Evolutionary conservation across 2,888 invertebrate species (phyloP).

Genomic region (Penaeus monodon): DNA sequence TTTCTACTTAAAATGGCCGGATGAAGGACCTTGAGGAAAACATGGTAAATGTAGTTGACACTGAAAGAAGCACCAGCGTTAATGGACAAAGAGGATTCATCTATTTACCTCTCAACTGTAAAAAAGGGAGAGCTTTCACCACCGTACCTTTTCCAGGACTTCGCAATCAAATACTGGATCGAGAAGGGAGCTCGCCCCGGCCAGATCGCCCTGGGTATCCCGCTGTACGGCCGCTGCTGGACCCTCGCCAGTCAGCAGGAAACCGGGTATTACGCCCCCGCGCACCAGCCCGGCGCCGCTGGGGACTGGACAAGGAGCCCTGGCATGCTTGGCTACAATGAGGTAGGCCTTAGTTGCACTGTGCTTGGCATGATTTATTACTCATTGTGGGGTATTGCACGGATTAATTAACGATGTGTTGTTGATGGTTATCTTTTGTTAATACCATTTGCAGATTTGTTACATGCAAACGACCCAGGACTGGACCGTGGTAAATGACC

Average conservation of each 20-base stretch:
- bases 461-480: conserved; percentile 16
- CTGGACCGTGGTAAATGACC: conserved; percentile 46
- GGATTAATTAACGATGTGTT: too few species aligned
- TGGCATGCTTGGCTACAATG: conserved; percentile 82
- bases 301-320: conserved; percentile 77
- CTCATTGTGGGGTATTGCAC: too few species aligned
- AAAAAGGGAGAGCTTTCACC: conserved; percentile 61
- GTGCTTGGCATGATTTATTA: too few species aligned
- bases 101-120: background rate
- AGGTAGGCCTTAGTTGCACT: conserved; percentile 71
- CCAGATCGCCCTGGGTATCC: conserved; percentile 80
- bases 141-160: conserved; percentile 67
- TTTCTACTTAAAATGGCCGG: too few species aligned
- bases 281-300: conserved; percentile 74
- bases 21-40: too few species aligned
- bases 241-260: conserved; percentile 73
- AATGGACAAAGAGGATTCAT: too few species aligned
- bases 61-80: too few species aligned
- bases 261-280: conserved; percentile 74
- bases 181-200: conserved; percentile 74
- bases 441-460: conserved; percentile 30
- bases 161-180: conserved; percentile 73
- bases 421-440: background rate
- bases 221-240: conserved; percentile 80
- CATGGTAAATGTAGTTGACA: too few species aligned